These are phyloP conservation scores for Cosmia pyralina DNA, from an alignment of 2,888 invertebrate genomes.

Conservation along the genomic window DNA sequence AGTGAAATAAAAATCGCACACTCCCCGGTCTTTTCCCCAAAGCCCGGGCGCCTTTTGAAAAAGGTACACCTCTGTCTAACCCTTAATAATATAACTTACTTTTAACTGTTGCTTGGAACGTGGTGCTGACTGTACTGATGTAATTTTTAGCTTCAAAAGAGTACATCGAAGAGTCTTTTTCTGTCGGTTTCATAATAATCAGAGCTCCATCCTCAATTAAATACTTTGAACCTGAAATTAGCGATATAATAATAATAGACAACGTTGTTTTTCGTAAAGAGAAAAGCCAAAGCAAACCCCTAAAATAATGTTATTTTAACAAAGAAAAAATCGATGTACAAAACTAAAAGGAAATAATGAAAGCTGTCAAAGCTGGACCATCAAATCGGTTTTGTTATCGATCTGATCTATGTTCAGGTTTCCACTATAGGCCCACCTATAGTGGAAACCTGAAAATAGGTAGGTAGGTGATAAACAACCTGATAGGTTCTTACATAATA, in stretches of 20 bases:
- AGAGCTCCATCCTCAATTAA: conserved; percentile 44
- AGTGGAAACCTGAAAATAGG: too few relatives aligned
- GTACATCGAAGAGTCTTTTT: conserved; percentile 41
- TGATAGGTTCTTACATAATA: background rate
- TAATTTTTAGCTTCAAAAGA: conserved; percentile 53
- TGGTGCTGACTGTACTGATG: conserved; percentile 18
- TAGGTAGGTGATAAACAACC: background rate
- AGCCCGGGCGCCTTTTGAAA: too few relatives aligned
- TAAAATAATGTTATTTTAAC: background rate
- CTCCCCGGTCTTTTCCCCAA: too few relatives aligned
- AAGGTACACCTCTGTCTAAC: too few relatives aligned
- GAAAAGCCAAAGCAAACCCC: background rate
- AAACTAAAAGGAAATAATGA: background rate
- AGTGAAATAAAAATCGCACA: too few relatives aligned
- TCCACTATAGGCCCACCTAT: background rate
- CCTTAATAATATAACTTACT: conserved; percentile 38
- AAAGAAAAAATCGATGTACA: background rate
- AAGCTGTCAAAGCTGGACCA: background rate
- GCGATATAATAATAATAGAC: background rate
- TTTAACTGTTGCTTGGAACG: conserved; percentile 23
- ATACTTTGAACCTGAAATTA: conserved; percentile 54
- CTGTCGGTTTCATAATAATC: conserved; percentile 46
- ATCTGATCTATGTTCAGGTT: background rate
- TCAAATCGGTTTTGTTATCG: background rate
- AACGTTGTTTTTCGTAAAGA: background rate